phyloP scores from a whole-genome alignment of 2,113 vertebrate genomes.

The Caracal caracal region DNA sequence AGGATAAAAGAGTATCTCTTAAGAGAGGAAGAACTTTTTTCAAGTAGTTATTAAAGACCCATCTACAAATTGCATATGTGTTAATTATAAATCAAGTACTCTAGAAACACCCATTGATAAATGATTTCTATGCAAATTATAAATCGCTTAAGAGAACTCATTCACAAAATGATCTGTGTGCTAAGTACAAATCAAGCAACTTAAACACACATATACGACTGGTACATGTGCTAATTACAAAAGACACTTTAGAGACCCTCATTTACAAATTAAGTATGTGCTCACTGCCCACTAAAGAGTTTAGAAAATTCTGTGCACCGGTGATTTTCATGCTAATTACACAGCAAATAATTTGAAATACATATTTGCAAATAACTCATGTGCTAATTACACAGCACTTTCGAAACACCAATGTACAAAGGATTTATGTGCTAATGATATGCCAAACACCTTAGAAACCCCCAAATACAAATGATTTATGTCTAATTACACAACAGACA shows the following conservation, averaged over 20 bases:
- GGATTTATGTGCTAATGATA: constrained; percentile 29
- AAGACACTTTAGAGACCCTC: background rate
- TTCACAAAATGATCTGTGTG: constrained; percentile 60
- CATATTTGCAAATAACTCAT: background rate
- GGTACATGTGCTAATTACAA: constrained; percentile 54
- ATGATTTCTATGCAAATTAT: constrained; percentile 47
- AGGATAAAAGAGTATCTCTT: constrained; percentile 53
- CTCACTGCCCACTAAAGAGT: background rate
- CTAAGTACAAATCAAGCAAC: constrained; percentile 38
- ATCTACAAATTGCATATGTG: constrained; percentile 46
- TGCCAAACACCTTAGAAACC: constrained; percentile 29
- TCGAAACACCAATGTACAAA: background rate
- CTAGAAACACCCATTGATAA: constrained; percentile 65
- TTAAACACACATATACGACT: background rate
- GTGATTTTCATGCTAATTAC: background rate
- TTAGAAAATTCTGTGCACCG: background rate
- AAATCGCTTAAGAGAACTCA: constrained; percentile 37
- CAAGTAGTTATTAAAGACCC: constrained; percentile 53
- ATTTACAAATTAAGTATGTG: background rate
- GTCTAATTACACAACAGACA: constrained; percentile 49
- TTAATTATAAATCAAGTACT: constrained; percentile 56
- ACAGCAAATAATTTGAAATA: background rate
- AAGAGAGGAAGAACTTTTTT: constrained; percentile 57
- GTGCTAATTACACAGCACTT: constrained; percentile 70
- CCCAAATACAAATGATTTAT: constrained; percentile 50